These are phyloP conservation scores for Okamejei kenojei DNA, from an alignment of 2,797 vertebrate genomes.

Conservation along the genomic window DNA sequence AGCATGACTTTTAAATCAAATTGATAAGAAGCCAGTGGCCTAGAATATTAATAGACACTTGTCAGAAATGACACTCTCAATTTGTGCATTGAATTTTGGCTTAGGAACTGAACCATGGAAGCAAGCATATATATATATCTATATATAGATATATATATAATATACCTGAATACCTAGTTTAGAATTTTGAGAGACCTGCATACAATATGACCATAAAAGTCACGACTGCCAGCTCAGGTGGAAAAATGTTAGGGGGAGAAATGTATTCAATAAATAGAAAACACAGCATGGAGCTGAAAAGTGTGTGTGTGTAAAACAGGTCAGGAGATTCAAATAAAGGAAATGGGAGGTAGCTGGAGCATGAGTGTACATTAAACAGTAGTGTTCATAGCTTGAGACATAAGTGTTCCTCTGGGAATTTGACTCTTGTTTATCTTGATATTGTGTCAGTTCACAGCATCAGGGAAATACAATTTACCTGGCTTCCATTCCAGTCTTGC, in stretches of 20 bases:
- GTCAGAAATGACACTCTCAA: slow-evolving; percentile 62
- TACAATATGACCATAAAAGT: slow-evolving; percentile 81
- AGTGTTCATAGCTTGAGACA: slow-evolving; percentile 81
- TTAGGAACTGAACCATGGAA: slow-evolving; percentile 72
- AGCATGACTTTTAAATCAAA: slow-evolving; percentile 75
- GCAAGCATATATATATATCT: slow-evolving; percentile 53
- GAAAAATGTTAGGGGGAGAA: slow-evolving; percentile 95
- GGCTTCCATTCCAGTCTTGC: slow-evolving; percentile 75
- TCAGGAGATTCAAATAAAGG: slow-evolving; percentile 91
- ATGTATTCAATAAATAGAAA: slow-evolving; percentile 99
- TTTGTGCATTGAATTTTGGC: slow-evolving; percentile 86
- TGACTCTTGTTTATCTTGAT: slow-evolving; percentile 96
- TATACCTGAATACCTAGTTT: slow-evolving; percentile 69
- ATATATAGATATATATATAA: slow-evolving; percentile 39
- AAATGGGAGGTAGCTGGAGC: slow-evolving; percentile 89
- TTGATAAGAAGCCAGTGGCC: slow-evolving; percentile 71
- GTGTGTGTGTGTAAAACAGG: slow-evolving; percentile 92
- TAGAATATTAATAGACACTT: slow-evolving; percentile 72
- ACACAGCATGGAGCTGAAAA: slow-evolving; percentile 94
- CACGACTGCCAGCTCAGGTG: slow-evolving; percentile 97
- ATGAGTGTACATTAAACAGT: slow-evolving; percentile 99
- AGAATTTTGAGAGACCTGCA: slow-evolving; percentile 69
- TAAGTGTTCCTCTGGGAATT: slow-evolving; percentile 81
- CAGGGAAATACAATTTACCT: slow-evolving; percentile 63
- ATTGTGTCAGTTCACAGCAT: slow-evolving; percentile 75